Evolutionary conservation across 1,140 invertebrate genomes (phyloP).

Genomic region (Liolophura sinensis): DNA sequence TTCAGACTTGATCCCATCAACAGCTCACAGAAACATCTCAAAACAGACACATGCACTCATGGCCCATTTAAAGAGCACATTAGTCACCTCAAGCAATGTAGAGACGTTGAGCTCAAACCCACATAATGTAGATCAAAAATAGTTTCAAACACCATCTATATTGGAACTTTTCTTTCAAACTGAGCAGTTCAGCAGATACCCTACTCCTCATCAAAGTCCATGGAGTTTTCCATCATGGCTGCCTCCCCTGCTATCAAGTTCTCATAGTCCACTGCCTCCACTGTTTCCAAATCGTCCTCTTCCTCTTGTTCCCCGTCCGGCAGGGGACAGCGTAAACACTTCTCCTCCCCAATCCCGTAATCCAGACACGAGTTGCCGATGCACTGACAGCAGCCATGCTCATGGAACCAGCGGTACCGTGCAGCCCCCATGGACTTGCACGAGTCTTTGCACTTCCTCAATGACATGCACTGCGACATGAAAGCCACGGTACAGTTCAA

Average conservation of each 20-base stretch:
- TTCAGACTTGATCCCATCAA: too few species aligned
- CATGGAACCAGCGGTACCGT: conserved; percentile 89
- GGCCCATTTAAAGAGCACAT: too few species aligned
- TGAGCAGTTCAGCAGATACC: too few species aligned
- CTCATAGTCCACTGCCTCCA: background rate
- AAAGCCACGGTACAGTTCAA: conserved; percentile 93
- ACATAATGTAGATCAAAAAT: too few species aligned
- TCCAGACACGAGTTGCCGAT: conserved; percentile 87
- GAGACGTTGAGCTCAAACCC: too few species aligned
- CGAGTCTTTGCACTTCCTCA: conserved; percentile 79
- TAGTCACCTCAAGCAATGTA: too few species aligned
- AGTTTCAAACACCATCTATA: too few species aligned
- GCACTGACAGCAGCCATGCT: conserved; percentile 89
- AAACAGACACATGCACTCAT: too few species aligned
- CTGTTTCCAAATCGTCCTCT: conserved; percentile 6
- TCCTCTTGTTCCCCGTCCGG: conserved; percentile 9
- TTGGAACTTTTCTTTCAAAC: too few species aligned
- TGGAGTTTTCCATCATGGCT: too few species aligned
- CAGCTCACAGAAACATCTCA: too few species aligned
- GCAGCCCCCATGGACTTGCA: conserved; percentile 78
- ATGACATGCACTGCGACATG: conserved; percentile 86
- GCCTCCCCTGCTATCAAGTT: background rate
- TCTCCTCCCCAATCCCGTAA: conserved; percentile 70
- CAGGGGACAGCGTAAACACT: conserved; percentile 27
- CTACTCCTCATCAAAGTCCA: too few species aligned